Conservation (phyloP, 2,113 vertebrate genomes). For the Ctenomys sociabilis region DNA sequence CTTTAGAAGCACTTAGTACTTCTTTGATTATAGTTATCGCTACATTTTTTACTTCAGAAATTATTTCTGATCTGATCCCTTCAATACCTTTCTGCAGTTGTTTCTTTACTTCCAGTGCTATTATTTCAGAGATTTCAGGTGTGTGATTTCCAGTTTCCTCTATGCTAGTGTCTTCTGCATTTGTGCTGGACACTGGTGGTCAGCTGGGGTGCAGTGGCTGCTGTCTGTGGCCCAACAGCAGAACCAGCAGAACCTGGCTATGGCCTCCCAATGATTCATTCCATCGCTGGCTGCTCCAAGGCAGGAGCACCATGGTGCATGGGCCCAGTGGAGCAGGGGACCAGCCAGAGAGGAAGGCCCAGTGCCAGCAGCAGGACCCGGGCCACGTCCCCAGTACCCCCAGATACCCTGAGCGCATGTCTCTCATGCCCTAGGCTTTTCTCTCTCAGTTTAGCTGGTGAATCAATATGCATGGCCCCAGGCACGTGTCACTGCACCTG, state of each 20-base stretch:
- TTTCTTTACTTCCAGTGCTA: too few species aligned
- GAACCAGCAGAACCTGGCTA: neutral
- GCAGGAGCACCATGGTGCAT: neutral
- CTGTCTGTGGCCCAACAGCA: neutral
- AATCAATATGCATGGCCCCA: neutral
- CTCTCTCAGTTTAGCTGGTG: neutral
- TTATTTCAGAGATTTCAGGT: too few species aligned
- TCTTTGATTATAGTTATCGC: too few species aligned
- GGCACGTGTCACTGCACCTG: neutral
- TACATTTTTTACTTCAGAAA: too few species aligned
- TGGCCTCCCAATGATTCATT: neutral
- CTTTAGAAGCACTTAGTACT: too few species aligned
- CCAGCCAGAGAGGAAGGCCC: neutral
- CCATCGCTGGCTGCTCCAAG: neutral
- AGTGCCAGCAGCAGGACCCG: neutral
- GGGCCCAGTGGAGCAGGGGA: neutral
- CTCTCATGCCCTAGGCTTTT: neutral
- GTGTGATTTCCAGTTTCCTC: too few species aligned
- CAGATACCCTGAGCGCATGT: neutral
- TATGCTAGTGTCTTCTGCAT: too few species aligned
- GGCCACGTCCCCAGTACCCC: neutral
- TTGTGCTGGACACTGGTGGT: too few species aligned
- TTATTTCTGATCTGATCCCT: too few species aligned
- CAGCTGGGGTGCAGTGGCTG: neutral
- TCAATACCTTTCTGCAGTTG: too few species aligned